Conservation (phyloP, 1,140 invertebrate genomes). For the Physella acuta region DNA sequence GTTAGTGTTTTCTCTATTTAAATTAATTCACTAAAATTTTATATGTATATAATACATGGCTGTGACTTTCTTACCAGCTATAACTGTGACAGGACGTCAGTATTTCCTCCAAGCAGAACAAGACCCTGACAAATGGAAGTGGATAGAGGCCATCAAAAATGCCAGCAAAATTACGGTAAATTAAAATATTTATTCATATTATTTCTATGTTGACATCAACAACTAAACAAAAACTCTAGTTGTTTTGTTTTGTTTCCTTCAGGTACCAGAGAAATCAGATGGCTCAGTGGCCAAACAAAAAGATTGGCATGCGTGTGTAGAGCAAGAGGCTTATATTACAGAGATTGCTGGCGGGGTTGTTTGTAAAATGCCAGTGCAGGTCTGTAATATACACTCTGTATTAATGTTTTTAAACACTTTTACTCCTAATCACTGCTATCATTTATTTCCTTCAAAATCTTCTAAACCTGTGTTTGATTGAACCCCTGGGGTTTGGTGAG, state of each 20-base stretch:
- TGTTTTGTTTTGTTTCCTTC: constrained; percentile 11
- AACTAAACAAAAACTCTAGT: too few relatives aligned
- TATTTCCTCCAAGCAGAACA: constrained; percentile 43
- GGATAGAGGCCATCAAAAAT: constrained; percentile 44
- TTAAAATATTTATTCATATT: too few relatives aligned
- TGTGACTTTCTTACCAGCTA: constrained; percentile 30
- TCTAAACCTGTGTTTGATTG: too few relatives aligned
- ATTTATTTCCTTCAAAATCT: too few relatives aligned
- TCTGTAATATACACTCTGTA: too few relatives aligned
- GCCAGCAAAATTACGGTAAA: constrained; percentile 46
- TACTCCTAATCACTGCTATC: too few relatives aligned
- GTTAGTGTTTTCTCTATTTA: too few relatives aligned
- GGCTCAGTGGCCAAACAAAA: not conserved
- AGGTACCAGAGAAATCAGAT: constrained; percentile 12
- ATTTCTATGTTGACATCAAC: too few relatives aligned
- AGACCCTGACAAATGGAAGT: constrained; percentile 35
- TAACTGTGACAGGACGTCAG: constrained; percentile 39
- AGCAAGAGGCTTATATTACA: constrained; percentile 34
- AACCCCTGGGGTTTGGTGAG: too few relatives aligned
- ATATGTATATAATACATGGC: too few relatives aligned
- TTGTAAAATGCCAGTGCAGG: constrained; percentile 43
- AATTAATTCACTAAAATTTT: too few relatives aligned
- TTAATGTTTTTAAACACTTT: too few relatives aligned
- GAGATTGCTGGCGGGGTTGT: constrained; percentile 46
- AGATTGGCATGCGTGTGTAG: constrained; percentile 32